Conservation (phyloP, 1,140 invertebrate genomes). For the Lucilia cuprina region DNA sequence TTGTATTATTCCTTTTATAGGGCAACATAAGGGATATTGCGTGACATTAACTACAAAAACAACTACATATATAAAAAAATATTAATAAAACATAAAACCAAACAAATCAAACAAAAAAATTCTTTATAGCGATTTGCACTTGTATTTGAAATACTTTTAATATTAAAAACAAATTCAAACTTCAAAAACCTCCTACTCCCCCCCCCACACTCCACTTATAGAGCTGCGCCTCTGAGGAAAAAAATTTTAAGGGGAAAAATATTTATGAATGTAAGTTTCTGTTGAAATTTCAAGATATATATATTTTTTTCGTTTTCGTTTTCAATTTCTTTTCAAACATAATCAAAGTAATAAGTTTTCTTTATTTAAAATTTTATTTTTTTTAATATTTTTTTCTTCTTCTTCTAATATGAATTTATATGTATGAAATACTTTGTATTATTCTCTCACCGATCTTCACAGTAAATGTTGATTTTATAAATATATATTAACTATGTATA, state of each 20-base stretch:
- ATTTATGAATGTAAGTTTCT: constrained; percentile 24
- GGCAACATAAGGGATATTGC: neutral
- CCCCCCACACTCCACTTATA: neutral
- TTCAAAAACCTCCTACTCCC: neutral
- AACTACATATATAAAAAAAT: neutral
- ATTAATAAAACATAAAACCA: neutral
- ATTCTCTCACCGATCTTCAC: constrained; percentile 28
- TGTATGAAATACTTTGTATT: constrained; percentile 23
- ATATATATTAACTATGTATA: constrained; percentile 2
- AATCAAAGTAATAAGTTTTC: constrained; percentile 19
- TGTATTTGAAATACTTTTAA: neutral
- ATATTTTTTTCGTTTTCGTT: neutral
- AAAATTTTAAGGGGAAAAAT: neutral
- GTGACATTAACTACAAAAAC: neutral
- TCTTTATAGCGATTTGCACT: constrained; percentile 1
- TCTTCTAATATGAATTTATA: neutral
- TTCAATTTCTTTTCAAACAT: neutral
- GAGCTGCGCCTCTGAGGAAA: constrained; percentile 26
- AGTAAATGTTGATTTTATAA: constrained; percentile 33
- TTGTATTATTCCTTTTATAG: neutral
- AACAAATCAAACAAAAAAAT: neutral
- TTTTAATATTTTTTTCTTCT: neutral
- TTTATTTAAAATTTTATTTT: constrained; percentile 12
- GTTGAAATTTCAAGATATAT: neutral
- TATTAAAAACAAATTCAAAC: constrained; percentile 13